These are phyloP conservation scores for Schizothorax lantsangensis DNA, from an alignment of 2,797 vertebrate species.

Conservation along the genomic window DNA sequence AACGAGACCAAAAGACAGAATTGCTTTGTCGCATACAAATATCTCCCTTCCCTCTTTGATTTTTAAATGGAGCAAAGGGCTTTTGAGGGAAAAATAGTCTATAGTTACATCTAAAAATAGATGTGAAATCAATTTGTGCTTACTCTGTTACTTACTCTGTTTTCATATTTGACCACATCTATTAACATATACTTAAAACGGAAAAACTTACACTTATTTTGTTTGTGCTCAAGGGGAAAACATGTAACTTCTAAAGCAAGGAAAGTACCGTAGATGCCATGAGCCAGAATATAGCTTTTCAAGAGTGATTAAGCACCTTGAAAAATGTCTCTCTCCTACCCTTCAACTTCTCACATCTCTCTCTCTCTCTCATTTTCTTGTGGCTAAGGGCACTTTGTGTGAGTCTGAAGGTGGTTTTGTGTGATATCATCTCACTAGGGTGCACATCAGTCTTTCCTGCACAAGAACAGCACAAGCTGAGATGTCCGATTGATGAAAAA, in stretches of 20 bases:
- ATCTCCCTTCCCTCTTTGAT: slow-evolving; percentile 24
- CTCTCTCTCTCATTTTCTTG: slow-evolving; percentile 6
- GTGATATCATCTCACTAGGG: background rate
- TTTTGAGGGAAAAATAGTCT: background rate
- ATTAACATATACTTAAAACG: slow-evolving; percentile 1
- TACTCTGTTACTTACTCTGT: slow-evolving; percentile 16
- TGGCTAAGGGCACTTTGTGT: background rate
- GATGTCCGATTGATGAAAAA: background rate
- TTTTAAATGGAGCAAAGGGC: slow-evolving; percentile 3
- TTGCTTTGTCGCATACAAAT: background rate
- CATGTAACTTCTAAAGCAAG: slow-evolving; percentile 1
- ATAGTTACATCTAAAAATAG: slow-evolving; percentile 18
- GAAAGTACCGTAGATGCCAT: background rate
- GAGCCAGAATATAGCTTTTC: background rate
- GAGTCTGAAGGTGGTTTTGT: background rate
- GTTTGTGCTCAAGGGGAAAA: slow-evolving; percentile 29
- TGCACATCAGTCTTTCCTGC: slow-evolving; percentile 11
- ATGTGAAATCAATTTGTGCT: slow-evolving; percentile 25
- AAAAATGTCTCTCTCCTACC: background rate
- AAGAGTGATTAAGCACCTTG: slow-evolving; percentile 5
- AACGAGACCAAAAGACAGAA: slow-evolving; percentile 34
- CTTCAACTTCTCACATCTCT: background rate
- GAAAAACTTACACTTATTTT: slow-evolving; percentile 45
- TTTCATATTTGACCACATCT: slow-evolving; percentile 36
- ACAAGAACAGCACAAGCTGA: background rate